phyloP scores from a whole-genome alignment of 2,113 vertebrate species.

The Halcyon senegalensis region DNA sequence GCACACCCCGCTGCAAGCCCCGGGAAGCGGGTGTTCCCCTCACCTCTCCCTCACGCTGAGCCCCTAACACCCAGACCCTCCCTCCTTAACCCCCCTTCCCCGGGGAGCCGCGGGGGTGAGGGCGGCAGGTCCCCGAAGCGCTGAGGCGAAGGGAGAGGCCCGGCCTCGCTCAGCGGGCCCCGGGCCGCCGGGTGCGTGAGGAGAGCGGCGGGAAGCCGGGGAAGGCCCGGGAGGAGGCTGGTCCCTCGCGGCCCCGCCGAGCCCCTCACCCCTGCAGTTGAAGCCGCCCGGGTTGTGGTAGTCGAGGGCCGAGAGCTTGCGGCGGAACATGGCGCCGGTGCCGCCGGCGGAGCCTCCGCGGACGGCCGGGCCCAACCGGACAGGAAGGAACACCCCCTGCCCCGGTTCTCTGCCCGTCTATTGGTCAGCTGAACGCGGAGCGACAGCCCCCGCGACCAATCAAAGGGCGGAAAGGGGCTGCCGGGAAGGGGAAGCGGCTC shows the following conservation, averaged over 20 bases:
- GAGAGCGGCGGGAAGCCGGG: not conserved
- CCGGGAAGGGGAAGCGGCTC: not conserved
- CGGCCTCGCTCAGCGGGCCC: not conserved
- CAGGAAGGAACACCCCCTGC: not conserved
- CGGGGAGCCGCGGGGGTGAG: too few relatives aligned
- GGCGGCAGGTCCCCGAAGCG: too few relatives aligned
- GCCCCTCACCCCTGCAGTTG: slow-evolving; percentile 85
- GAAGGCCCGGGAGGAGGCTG: not conserved
- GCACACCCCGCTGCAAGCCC: fast-evolving
- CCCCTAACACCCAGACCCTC: not conserved
- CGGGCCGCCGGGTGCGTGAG: not conserved
- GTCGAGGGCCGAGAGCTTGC: slow-evolving; percentile 90
- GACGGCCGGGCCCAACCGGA: not conserved
- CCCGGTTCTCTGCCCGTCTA: not conserved
- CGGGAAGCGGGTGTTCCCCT: fast-evolving
- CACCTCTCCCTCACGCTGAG: too few relatives aligned
- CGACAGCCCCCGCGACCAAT: fast-evolving
- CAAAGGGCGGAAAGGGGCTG: fast-evolving
- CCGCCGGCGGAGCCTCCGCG: not conserved
- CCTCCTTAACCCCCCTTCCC: not conserved
- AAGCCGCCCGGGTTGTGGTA: slow-evolving; percentile 91
- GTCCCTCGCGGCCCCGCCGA: not conserved
- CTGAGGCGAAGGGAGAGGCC: not conserved
- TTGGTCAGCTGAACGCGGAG: not conserved
- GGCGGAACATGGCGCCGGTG: slow-evolving; percentile 83